phyloP scores from a whole-genome alignment of 2,888 invertebrate genomes.

The Drosophila limbata region DNA sequence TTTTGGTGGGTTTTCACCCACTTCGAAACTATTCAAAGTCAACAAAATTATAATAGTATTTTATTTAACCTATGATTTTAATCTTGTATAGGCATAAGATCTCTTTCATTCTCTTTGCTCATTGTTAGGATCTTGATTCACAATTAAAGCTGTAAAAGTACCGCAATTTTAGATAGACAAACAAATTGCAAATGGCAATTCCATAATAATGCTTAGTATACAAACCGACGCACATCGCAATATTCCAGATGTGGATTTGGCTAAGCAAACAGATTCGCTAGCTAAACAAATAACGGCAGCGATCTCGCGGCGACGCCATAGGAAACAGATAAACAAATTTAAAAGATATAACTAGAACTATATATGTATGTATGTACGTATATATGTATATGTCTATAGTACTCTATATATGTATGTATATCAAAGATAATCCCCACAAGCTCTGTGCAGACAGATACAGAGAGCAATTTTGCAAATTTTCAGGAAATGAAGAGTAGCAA shows the following conservation, averaged over 20 bases:
- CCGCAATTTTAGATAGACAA: slow-evolving; percentile 38
- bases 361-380: background rate
- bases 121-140: slow-evolving; percentile 13
- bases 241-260: slow-evolving; percentile 31
- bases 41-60: background rate
- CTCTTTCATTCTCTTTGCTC: background rate
- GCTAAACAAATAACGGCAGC: slow-evolving; percentile 48
- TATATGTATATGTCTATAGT: too few species aligned
- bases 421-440: background rate
- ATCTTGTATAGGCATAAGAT: background rate
- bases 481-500: slow-evolving; percentile 9
- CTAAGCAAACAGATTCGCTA: slow-evolving; percentile 49
- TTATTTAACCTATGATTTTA: background rate
- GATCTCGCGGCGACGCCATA: slow-evolving; percentile 42
- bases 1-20: background rate
- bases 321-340: slow-evolving; percentile 51
- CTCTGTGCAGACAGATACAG: slow-evolving; percentile 10
- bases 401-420: background rate
- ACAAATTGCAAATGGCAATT: slow-evolving; percentile 39
- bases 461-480: background rate
- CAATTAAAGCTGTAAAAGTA: slow-evolving; percentile 30
- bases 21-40: background rate
- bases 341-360: slow-evolving; percentile 28
- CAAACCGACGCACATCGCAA: slow-evolving; percentile 5
- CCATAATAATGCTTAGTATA: slow-evolving; percentile 15